A percentile compares a stretch with the other conserved stretches of the same genome.
Conservation (phyloP, 2,797 vertebrate species). For the Macropus fuliginosus region DNA sequence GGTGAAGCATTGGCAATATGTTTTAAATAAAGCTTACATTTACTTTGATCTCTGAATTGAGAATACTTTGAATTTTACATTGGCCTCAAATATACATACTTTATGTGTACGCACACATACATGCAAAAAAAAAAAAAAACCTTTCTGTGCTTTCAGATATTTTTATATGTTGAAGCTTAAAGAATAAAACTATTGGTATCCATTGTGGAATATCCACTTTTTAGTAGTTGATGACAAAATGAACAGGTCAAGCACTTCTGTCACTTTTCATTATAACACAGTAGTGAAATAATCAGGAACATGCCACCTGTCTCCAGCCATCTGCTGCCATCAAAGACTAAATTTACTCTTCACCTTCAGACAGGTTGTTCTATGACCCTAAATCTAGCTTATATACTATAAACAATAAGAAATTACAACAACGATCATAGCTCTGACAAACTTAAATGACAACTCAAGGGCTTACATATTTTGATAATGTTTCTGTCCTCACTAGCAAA, state of each 20-base stretch:
- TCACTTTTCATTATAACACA: neutral
- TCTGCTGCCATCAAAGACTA: neutral
- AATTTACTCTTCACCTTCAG: neutral
- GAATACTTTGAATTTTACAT: neutral
- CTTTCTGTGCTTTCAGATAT: neutral
- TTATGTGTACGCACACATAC: too few relatives aligned
- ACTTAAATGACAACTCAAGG: conserved; percentile 12
- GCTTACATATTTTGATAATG: conserved; percentile 45
- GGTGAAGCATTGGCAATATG: neutral
- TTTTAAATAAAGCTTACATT: neutral
- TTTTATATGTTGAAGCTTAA: neutral
- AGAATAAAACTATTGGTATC: neutral
- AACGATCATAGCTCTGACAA: neutral
- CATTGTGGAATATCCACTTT: neutral
- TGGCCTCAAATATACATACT: neutral
- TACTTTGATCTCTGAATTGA: neutral
- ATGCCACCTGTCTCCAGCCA: neutral
- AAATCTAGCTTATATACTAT: neutral
- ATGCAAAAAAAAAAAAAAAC: too few relatives aligned
- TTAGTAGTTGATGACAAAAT: neutral
- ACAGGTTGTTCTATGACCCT: neutral
- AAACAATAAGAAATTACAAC: neutral
- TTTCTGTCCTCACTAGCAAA: conserved; percentile 26
- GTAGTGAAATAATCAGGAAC: neutral
- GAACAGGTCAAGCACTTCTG: neutral